Percentiles rank a stretch among this genome's conserved stretches.
These are phyloP conservation scores for Danio kyathit DNA, from an alignment of 2,797 vertebrate species.

Conservation along the genomic window DNA sequence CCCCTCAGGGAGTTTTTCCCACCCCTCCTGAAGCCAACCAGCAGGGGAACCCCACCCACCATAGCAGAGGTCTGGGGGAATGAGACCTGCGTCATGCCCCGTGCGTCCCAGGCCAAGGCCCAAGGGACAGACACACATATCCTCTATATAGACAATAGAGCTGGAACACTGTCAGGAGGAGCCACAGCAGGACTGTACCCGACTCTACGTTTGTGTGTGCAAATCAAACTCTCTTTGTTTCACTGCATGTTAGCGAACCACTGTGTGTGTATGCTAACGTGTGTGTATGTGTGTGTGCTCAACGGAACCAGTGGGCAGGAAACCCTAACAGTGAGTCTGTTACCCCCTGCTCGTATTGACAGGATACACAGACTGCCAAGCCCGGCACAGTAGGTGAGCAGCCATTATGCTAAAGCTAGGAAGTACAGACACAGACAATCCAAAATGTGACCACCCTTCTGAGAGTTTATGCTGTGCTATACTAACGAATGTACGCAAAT, in stretches of 20 bases:
- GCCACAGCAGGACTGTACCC: conserved; percentile 77
- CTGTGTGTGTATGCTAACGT: conserved; percentile 10
- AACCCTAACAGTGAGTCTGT: conserved; percentile 77
- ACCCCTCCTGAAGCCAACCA: conserved; percentile 55
- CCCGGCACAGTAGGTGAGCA: conserved; percentile 57
- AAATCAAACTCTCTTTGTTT: conserved; percentile 36
- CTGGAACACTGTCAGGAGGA: conserved; percentile 75
- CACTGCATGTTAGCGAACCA: conserved; percentile 23
- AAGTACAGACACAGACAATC: conserved; percentile 46
- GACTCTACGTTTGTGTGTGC: conserved; percentile 22
- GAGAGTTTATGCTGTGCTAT: conserved; percentile 24
- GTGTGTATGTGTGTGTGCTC: conserved; percentile 65
- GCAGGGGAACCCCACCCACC: conserved; percentile 82
- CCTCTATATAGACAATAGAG: conserved; percentile 89
- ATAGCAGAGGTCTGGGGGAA: conserved; percentile 79
- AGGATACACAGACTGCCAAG: conserved; percentile 76
- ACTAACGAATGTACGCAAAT: conserved; percentile 4
- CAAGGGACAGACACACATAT: conserved; percentile 83
- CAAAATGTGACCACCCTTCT: conserved; percentile 37
- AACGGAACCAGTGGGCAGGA: conserved; percentile 78
- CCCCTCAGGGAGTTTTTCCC: conserved; percentile 77
- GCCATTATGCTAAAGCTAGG: conserved; percentile 55
- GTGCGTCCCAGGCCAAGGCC: conserved; percentile 79
- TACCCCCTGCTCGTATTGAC: conserved; percentile 75
- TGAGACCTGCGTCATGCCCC: conserved; percentile 87